Conservation (phyloP, 2,888 invertebrate genomes). For the Pandemis heparana region DNA sequence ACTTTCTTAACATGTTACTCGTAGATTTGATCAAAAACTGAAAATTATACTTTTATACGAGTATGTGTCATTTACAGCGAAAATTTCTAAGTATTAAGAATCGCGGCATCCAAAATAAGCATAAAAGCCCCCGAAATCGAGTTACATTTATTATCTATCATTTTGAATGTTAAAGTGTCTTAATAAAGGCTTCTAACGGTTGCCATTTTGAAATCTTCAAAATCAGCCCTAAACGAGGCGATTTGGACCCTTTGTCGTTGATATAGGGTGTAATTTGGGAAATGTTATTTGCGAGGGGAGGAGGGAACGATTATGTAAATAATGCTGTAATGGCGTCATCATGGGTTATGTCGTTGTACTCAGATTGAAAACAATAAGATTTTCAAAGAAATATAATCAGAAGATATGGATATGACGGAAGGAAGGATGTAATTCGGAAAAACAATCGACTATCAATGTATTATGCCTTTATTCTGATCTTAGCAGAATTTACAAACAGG, state of each 20-base stretch:
- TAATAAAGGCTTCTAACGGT: constrained; percentile 59
- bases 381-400: neutral
- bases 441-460: neutral
- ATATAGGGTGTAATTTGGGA: constrained; percentile 49
- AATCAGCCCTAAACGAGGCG: constrained; percentile 42
- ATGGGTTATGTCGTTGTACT: constrained; percentile 60
- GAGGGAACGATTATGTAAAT: constrained; percentile 73
- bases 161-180: constrained; percentile 63
- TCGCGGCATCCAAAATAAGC: constrained; percentile 29
- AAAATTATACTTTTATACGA: too few species aligned
- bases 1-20: too few species aligned
- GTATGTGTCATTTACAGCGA: too few species aligned
- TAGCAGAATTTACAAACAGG: too few species aligned
- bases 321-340: constrained; percentile 73
- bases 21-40: too few species aligned
- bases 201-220: constrained; percentile 54
- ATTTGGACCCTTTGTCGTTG: constrained; percentile 46
- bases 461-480: too few species aligned
- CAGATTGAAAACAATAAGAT: constrained; percentile 40
- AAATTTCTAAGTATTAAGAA: neutral
- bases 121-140: constrained; percentile 39
- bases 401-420: too few species aligned
- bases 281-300: constrained; percentile 48
- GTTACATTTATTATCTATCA: constrained; percentile 58
- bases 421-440: too few species aligned